Conservation (phyloP, 92 coral and sea anemone species). For the Galaxea fascicularis region DNA sequence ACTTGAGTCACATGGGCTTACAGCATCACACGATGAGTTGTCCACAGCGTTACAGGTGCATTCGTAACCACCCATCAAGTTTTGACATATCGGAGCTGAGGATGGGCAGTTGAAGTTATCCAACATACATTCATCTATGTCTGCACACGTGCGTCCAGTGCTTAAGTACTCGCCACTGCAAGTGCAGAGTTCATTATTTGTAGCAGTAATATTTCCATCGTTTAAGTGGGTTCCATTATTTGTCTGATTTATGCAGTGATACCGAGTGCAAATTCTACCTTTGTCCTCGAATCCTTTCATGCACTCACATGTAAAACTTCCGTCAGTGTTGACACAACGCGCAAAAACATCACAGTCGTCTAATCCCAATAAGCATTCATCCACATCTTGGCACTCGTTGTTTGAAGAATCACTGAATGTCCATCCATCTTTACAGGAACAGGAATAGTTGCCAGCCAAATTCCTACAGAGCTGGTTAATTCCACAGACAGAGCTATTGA, state of each 20-base stretch:
- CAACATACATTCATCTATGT: constrained; percentile 63
- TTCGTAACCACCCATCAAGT: constrained; percentile 72
- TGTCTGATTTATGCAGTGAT: constrained; percentile 56
- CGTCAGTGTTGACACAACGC: constrained; percentile 63
- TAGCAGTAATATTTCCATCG: not conserved
- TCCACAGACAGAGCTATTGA: constrained; percentile 38
- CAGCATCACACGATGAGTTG: constrained; percentile 64
- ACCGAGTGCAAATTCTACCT: constrained; percentile 59
- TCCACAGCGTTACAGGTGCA: constrained; percentile 68
- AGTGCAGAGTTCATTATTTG: constrained; percentile 37
- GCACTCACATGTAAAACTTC: constrained; percentile 63
- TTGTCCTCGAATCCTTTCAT: constrained; percentile 66
- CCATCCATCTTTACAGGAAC: constrained; percentile 69
- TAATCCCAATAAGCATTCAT: constrained; percentile 66
- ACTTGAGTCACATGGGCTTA: constrained; percentile 64
- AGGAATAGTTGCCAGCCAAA: constrained; percentile 57
- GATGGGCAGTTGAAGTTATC: constrained; percentile 50
- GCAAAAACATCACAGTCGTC: constrained; percentile 62
- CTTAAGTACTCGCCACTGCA: constrained; percentile 62
- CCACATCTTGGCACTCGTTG: constrained; percentile 59
- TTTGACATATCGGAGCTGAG: constrained; percentile 65
- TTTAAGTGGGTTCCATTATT: not conserved
- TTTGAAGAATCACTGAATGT: constrained; percentile 51
- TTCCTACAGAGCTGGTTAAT: constrained; percentile 64
- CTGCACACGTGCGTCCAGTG: constrained; percentile 59